Evolutionary conservation across 2,888 invertebrate genomes (phyloP), one percentile per base, ranked within the genome.

Genomic region (Endomychus coccineus): DNA sequence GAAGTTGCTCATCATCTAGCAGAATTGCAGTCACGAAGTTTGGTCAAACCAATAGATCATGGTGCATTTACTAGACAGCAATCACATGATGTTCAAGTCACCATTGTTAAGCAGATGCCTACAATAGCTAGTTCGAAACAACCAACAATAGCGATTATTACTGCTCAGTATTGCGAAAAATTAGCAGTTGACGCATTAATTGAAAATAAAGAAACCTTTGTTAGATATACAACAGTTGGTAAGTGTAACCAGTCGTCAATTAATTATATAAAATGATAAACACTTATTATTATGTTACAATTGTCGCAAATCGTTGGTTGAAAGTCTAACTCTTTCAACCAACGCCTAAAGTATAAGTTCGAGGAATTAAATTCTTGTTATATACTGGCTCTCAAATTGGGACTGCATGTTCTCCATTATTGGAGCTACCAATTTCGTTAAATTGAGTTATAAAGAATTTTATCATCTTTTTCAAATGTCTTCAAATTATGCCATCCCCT

Each of bases 111-210:
- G 59, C 91, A 94, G 74, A 90, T 95, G 88, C 95, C 95, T 9
- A 83, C 83, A 7, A 78, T 95, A 62, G 81, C 80, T 34, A 83
- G 83, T 42, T 79, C 85, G 15, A 87, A 94, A 52, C 92, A 94
- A 60, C 96, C 96, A 0, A 92, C 90, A 12, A 91, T 98, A 56
- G 97, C 95, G n/a, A 88, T 98, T 40, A 89, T 98, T 41, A 96
- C 96, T 1, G 92, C 94, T 1, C 80, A 95, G 56, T 98, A 94
- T 68, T 92, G 92, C 59, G 97, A 98, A 67, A 98, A 98, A 65
- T 74, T 95, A 53, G 97, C 97, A 2, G 94, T 98, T 1, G 97
- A 97, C 67, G 86, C 95, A 10, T 89, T 98, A 87, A 87, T 98
- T 61, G 92, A 95, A 54, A 90, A 95, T 59, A 94, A 92, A 65